Conservation (phyloP, 2,888 invertebrate genomes). For the Lasioglossum lativentre region DNA sequence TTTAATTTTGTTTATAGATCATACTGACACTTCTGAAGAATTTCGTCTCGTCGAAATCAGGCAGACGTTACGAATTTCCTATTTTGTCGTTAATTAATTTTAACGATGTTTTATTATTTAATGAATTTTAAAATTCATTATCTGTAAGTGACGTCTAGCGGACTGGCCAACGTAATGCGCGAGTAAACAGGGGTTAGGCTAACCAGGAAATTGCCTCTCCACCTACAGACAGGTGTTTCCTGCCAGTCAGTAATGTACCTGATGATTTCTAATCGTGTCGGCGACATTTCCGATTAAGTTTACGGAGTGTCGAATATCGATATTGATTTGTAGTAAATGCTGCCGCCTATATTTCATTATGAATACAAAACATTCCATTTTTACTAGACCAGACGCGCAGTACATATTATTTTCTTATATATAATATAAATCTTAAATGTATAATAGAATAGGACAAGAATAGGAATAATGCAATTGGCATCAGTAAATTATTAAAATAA, state of each 20-base stretch:
- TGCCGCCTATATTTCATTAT: not conserved
- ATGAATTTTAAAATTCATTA: conserved; percentile 45
- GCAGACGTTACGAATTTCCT: not conserved
- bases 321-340: conserved; percentile 53
- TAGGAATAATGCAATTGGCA: too few relatives aligned
- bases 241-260: conserved; percentile 66
- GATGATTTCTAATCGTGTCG: conserved; percentile 73
- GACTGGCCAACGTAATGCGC: conserved; percentile 46
- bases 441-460: too few relatives aligned
- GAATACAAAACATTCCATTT: conserved; percentile 1
- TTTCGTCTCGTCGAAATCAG: not conserved
- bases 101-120: not conserved
- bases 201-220: conserved; percentile 76
- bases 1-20: not conserved
- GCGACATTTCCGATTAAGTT: conserved; percentile 72
- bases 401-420: not conserved
- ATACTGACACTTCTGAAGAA: not conserved
- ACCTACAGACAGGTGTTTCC: conserved; percentile 71
- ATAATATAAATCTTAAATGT: too few relatives aligned
- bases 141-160: conserved; percentile 33
- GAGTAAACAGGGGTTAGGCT: conserved; percentile 65
- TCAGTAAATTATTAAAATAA: too few relatives aligned
- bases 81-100: not conserved
- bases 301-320: conserved; percentile 53
- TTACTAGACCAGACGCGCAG: not conserved